These are phyloP conservation scores for Coryphaenoides rupestris DNA, from an alignment of 2,113 vertebrate genomes.

Conservation along the genomic window DNA sequence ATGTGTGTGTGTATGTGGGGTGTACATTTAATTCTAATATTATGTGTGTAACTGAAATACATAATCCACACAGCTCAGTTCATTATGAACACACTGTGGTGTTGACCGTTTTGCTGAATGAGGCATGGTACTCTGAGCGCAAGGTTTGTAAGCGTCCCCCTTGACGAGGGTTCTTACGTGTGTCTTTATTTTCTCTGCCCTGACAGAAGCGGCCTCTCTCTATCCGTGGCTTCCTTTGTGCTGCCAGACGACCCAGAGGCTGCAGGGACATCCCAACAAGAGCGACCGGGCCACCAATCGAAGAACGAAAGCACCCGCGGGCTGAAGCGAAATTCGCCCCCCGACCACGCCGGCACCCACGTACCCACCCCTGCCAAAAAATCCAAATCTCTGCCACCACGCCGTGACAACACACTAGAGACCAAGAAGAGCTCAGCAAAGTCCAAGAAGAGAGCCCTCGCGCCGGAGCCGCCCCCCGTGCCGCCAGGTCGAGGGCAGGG, in stretches of 20 bases:
- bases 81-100: constrained; percentile 14
- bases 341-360: constrained; percentile 89
- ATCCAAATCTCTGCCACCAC: constrained; percentile 84
- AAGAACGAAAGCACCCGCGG: constrained; percentile 89
- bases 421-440: constrained; percentile 83
- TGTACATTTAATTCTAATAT: constrained; percentile 18
- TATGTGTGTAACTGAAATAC: background rate
- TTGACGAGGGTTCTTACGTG: constrained; percentile 15
- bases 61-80: background rate
- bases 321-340: constrained; percentile 91
- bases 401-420: constrained; percentile 82
- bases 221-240: constrained; percentile 83
- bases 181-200: constrained; percentile 33
- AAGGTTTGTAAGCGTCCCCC: background rate
- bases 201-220: constrained; percentile 88
- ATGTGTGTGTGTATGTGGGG: constrained; percentile 20
- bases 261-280: constrained; percentile 87
- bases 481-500: constrained; percentile 86
- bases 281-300: constrained; percentile 84
- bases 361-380: constrained; percentile 92
- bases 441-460: constrained; percentile 88
- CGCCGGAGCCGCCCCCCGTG: constrained; percentile 79
- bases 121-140: constrained; percentile 7
- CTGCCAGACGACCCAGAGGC: constrained; percentile 87
- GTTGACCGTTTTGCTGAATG: constrained; percentile 25